Percentiles rank a stretch among this genome's conserved stretches.
phyloP scores from a whole-genome alignment of 2,113 vertebrate genomes.

The Campylomormyrus tamandua region DNA sequence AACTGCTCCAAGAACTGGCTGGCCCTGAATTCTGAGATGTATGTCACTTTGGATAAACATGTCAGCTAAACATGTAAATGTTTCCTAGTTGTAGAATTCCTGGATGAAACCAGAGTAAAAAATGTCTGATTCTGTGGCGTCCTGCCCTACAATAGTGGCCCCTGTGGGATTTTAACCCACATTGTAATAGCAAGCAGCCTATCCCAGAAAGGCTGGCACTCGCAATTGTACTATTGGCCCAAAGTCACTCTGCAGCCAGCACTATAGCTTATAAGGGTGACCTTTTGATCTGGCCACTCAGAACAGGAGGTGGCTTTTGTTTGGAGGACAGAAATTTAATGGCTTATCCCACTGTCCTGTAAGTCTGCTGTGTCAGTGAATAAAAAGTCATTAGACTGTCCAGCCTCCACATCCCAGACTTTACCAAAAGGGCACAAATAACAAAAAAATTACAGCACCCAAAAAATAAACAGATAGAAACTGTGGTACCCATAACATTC shows the following conservation, averaged over 20 bases:
- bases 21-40: not conserved
- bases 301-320: not conserved
- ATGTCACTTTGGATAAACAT: not conserved
- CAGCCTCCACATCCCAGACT: not conserved
- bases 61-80: not conserved
- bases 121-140: not conserved
- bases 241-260: not conserved
- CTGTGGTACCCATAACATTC: not conserved
- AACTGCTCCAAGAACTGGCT: not conserved
- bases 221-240: not conserved
- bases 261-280: not conserved
- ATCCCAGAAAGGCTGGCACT: not conserved
- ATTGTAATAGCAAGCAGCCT: not conserved
- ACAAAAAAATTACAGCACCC: not conserved
- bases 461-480: not conserved
- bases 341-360: not conserved
- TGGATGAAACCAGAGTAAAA: not conserved
- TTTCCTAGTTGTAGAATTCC: not conserved
- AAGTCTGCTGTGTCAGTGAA: not conserved
- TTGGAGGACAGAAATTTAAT: not conserved
- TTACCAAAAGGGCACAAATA: not conserved
- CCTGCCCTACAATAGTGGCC: not conserved
- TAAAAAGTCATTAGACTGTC: not conserved
- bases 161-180: not conserved
- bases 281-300: not conserved